Conservation (phyloP, 1,140 invertebrate species). For the Helicoverpa zea region DNA sequence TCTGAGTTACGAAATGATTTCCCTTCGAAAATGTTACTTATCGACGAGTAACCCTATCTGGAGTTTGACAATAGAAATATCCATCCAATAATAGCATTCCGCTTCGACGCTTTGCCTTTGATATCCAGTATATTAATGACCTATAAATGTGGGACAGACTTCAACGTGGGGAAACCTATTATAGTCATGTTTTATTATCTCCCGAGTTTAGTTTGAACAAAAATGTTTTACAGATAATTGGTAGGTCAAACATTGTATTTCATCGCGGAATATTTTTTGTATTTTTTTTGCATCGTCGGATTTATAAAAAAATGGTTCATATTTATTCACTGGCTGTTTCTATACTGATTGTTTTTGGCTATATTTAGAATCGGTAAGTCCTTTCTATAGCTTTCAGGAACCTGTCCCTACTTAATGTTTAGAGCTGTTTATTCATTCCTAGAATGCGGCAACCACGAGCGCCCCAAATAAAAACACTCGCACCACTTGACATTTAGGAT, state of each 20-base stretch:
- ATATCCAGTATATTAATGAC: conserved; percentile 43
- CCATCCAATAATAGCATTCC: conserved; percentile 35
- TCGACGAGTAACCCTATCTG: conserved; percentile 48
- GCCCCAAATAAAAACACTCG: neutral
- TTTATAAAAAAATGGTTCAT: too few species aligned
- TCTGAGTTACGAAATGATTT: conserved; percentile 32
- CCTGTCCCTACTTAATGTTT: too few species aligned
- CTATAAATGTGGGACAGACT: conserved; percentile 9
- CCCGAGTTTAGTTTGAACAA: neutral
- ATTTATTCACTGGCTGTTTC: too few species aligned
- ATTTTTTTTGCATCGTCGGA: too few species aligned
- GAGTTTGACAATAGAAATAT: conserved; percentile 45
- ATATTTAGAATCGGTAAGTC: too few species aligned
- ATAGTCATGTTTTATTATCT: neutral
- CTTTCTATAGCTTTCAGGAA: too few species aligned
- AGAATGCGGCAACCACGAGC: too few species aligned
- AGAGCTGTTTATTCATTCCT: too few species aligned
- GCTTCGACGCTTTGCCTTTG: conserved; percentile 29
- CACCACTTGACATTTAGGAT: conserved; percentile 50
- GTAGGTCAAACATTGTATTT: neutral
- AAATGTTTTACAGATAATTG: neutral
- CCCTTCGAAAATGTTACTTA: conserved; percentile 61
- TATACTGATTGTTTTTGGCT: too few species aligned
- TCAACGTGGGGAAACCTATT: conserved; percentile 10
- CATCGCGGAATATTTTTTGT: too few species aligned